Percentiles rank a stretch among this genome's conserved stretches.
phyloP scores from a whole-genome alignment of 1,140 invertebrate genomes.

The Radopholus similis region DNA sequence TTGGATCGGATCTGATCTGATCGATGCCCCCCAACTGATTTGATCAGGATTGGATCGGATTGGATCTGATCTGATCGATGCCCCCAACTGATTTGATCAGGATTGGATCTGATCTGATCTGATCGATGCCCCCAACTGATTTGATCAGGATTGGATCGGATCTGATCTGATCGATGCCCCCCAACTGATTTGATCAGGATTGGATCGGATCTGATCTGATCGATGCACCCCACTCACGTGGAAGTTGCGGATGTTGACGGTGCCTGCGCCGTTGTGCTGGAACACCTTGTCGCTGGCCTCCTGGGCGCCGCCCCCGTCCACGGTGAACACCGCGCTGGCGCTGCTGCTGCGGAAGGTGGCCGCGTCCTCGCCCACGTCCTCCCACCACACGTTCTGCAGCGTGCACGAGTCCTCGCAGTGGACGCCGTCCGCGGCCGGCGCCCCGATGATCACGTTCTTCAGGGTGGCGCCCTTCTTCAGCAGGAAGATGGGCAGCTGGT shows the following conservation, averaged over 20 bases:
- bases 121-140: no score
- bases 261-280: conserved; percentile 15
- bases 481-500: conserved; percentile 2
- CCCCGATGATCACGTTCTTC: conserved; percentile 18
- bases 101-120: no score
- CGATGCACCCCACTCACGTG: no score
- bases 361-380: conserved; percentile 17
- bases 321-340: not conserved
- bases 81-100: no score
- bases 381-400: conserved; percentile 15
- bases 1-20: no score
- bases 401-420: conserved; percentile 16
- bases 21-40: no score
- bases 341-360: conserved; percentile 13
- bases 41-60: no score
- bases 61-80: no score
- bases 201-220: no score
- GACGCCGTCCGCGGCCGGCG: conserved; percentile 14
- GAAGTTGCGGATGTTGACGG: conserved; percentile 17
- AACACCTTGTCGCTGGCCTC: conserved; percentile 20
- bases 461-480: conserved; percentile 9
- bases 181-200: no score
- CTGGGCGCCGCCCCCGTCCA: conserved; percentile 9
- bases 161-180: no score
- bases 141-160: no score